Conservation (phyloP, 2,888 invertebrate genomes). For the Netelia fuscicornis region DNA sequence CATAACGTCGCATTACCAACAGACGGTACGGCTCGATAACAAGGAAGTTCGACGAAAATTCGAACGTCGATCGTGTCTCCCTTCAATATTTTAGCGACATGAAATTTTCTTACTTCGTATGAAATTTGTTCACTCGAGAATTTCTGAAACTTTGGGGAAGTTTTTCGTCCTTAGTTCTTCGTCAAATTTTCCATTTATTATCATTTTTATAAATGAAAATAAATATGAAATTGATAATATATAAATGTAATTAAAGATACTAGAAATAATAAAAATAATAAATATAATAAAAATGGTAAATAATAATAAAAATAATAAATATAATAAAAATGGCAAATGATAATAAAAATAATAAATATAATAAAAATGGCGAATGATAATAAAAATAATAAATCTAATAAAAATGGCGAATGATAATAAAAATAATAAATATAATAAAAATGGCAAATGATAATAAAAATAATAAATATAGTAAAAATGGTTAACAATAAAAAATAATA, state of each 20-base stretch:
- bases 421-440: not conserved
- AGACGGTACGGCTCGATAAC: not conserved
- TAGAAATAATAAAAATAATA: not conserved
- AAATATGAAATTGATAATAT: not conserved
- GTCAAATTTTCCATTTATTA: not conserved
- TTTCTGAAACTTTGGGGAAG: not conserved
- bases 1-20: constrained; percentile 9
- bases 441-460: not conserved
- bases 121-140: not conserved
- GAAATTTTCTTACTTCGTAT: not conserved
- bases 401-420: not conserved
- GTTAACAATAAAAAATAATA: not conserved
- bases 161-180: not conserved
- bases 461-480: not conserved
- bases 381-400: not conserved
- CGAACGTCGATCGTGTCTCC: not conserved
- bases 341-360: not conserved
- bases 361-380: not conserved
- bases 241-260: not conserved
- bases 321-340: not conserved
- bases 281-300: too few relatives aligned
- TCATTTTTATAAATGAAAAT: not conserved
- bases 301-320: too few relatives aligned
- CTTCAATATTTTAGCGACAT: not conserved
- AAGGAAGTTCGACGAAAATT: too few relatives aligned